Base-by-base conservation (phyloP, 2,888 invertebrate genomes). In the Dynastes grantii region DNA sequence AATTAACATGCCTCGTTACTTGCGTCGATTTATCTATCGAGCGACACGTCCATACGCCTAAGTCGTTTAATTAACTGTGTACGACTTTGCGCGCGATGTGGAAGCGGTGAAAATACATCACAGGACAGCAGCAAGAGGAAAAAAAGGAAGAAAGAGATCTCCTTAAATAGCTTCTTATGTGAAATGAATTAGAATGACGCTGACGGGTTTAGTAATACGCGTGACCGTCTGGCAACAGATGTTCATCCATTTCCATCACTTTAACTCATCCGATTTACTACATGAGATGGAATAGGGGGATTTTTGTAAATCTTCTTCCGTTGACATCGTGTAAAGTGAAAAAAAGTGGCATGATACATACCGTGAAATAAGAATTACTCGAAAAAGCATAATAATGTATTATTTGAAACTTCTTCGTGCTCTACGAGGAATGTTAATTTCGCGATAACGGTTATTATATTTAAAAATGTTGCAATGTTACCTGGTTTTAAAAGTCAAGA, bases 1-100 rank as follows among this genome's bases (percentile, higher is more conserved):
- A 73, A 73, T 73, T 73, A 73, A 73, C 73, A 58, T 73, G 73
- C 73, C 73, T 73, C 58, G 58, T 73, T 58, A 73, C 73, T 58
- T 58, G 73, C 16, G 58, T 55, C 58, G 71, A 55, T 71, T 73
- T 37, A 73, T 55, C 58, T 53, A 58, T 73, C 58, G 22, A n/a
- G 40, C 73, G 73, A 73, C 73, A 73, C 55, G 73, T 73, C 58
- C 27, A 37, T 58, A 22, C n/a, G 55, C 22, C 40, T 27, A 73
- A 73, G 58, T 73, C 73, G 58, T 58, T 55, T 73, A 73, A 55
- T 73, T 73, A 73, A 73, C 73, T 73, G 49, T 29, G 37, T 71
- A 55, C 55, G 45, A 45, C 49, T 27, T 45, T 67, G 45, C 58
- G 32, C 29, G 73, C 16, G 37, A 40, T 58, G 58, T 73, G 58